Evolutionary conservation across 2,797 vertebrate species (phyloP).

Genomic region (Lagorchestes hirsutus): DNA sequence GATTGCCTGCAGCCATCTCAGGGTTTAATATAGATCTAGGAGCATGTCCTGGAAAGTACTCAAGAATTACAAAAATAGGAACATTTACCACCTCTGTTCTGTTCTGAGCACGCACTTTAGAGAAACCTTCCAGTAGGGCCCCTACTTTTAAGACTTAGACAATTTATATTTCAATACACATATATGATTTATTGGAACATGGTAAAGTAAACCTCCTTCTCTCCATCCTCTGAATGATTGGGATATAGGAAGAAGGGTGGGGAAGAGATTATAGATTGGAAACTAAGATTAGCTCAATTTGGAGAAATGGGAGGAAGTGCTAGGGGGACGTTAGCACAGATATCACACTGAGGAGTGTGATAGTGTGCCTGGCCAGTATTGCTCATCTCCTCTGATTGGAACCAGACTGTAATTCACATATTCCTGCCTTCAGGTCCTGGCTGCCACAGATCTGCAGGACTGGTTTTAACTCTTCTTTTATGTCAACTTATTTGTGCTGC

Average conservation of each 20-base stretch:
- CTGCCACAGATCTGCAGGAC: not conserved
- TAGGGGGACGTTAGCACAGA: not conserved
- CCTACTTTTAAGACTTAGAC: not conserved
- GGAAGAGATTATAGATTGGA: not conserved
- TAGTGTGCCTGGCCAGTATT: not conserved
- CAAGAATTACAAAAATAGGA: not conserved
- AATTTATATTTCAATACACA: not conserved
- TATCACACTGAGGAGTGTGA: not conserved
- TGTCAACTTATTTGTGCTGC: not conserved
- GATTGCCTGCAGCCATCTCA: not conserved
- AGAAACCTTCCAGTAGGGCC: not conserved
- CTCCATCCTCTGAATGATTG: not conserved
- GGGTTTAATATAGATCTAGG: not conserved
- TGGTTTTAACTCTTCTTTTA: not conserved
- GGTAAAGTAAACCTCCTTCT: not conserved
- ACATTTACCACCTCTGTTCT: not conserved
- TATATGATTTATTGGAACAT: not conserved
- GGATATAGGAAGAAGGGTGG: not conserved
- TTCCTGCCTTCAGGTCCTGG: not conserved
- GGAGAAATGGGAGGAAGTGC: not conserved
- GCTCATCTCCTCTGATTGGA: not conserved
- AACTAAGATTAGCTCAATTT: not conserved
- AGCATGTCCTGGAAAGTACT: not conserved
- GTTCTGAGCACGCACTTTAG: not conserved
- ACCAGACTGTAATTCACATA: not conserved